Base-by-base conservation (phyloP, 2,113 vertebrate genomes). In the Corythornis madagascariensis region DNA sequence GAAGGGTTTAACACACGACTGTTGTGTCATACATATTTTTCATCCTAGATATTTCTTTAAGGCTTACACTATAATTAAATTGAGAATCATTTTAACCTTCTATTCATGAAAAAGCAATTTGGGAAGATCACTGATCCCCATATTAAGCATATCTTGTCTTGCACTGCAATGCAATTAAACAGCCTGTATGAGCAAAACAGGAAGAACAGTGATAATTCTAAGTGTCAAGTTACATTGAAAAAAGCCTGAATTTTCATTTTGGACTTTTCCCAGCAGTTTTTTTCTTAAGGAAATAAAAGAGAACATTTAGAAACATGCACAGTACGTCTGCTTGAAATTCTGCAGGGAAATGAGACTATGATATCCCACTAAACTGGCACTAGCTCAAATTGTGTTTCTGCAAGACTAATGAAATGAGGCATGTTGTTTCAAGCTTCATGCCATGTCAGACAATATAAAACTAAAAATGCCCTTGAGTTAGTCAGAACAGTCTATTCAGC, bases 391-490 rank as follows among this genome's bases (percentile, higher is more conserved):
- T 96, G 92, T 95, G 90, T 95, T 96, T 97, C 95, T 97, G 94
- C 92, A 96, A 95, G 88, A 93, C 96, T 98, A 97, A 98, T 97
- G 97, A 97, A 97, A 98, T 95, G 95, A 98, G 97, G 97, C 96
- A 96, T 95, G 95, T 97, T 97, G 96, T 96, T 98, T 97, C 96
- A 97, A 98, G 95, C 95, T 96, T 96, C 94, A 94, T 94, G 92
- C 95, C 91, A 96, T 95, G 95, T 97, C 97, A 97, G 97, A 96
- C 94, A 96, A 95, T 93, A 97, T 95, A 96, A 97, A 97, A 94
- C 93, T 96, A 94, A 93, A 95, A 96, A 95, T 91, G 94, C 92
- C 97, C 96, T 96, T 96, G 96, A 97, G 97, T 97, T 97, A 97
- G 97, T 95, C 94, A 96, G 91, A 96, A 87, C 73, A 92, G 95